Evolutionary conservation across 2,888 invertebrate genomes (phyloP), one percentile per base, ranked within the genome.

Genomic region (Cremastinae sp.): DNA sequence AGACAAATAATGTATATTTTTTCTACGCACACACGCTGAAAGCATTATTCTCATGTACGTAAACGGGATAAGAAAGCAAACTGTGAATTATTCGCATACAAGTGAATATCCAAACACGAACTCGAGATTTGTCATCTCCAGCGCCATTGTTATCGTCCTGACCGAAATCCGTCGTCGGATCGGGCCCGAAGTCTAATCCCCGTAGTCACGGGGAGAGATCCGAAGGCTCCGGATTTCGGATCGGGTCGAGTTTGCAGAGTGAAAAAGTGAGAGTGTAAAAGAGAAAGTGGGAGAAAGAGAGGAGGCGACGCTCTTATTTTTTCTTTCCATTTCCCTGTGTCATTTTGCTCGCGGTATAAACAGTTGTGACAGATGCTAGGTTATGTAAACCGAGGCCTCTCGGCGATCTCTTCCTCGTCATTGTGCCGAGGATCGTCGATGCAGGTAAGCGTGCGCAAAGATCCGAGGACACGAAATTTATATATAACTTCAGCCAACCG

Each of bases 341-440:
- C 22, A 14, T 18, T 41, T 59, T 58, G 62, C 79, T 75, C 66
- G 53, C 66, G 80, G 79, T 78, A 84, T 85, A 86, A 86, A 86
- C 84, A 86, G 86, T 86, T 86, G 86, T 86, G 86, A 86, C 86
- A 86, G 85, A 86, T 85, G 86, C 83, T 82, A 83, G 84, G 84
- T 86, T 86, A 85, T 86, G 84, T 85, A 86, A 86, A 86, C 84
- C 65, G 41, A 80, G 83, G 79, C 74, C 75, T 78, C 58, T 68
- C 72, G 76, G 76, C 80, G 80, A 81, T 81, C 70, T 2, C 10
- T 80, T 61, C 62, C 58, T 81, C n/a, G n/a, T n/a, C 78, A 84
- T 84, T 85, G 84, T 85, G 82, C 81, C 28, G 12, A 51, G 36
- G 28, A 58, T 64, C 68, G 45, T 66, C 47, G 36, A 56, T 68